Base-by-base conservation (phyloP, 2,797 vertebrate genomes). In the Tauraco hartlaubi region DNA sequence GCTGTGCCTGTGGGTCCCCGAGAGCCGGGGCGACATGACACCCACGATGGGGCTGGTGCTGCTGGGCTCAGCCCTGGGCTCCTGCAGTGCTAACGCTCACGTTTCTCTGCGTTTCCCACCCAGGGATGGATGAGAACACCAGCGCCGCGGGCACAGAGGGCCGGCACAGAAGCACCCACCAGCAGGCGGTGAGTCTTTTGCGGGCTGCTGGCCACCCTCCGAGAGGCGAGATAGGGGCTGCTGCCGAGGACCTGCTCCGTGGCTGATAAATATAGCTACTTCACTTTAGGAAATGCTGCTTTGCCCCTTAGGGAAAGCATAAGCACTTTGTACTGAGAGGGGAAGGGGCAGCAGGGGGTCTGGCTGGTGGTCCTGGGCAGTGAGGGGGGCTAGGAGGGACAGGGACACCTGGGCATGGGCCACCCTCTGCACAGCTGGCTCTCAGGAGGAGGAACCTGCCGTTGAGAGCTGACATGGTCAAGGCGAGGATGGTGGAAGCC, bases 41-140 rank as follows among this genome's bases (percentile, higher is more conserved):
- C 56, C 49, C 82, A 51, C 12, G 29, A 44, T 56, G 92, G 62
- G 58, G 54, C 61, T 9, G 58, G 87, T 72, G 79, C 76, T 55
- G 46, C 92, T 90, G 74, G 85, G 77, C 84, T 91, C 78, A 83
- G 87, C 68, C 75, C 63, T 12, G 25, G 58, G 46, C 87, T 90
- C 77, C 84, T 81, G 55, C 33, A 3, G 56, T 62, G 54, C 43
- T 92, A 46, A 92, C n/a, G 15, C 16, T 79, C 73, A 46, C 7
- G 6, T 81, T 84, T 81, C 73, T 23, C 66, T 68, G 26, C 66
- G 6, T 95, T 95, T 89, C 78, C 59, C 84, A 95, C 75, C 44
- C 95, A 98, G 98, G 85, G 95, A 99, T 99, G 99, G 99, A 99
- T 95, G 96, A 97, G 93, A 98, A 98, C 88, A 96, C 98, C 96